A percentile compares a stretch with the other conserved stretches of the same genome.
phyloP scores from a whole-genome alignment of 2,797 vertebrate species.

The Scolopax bukidnonensis region DNA sequence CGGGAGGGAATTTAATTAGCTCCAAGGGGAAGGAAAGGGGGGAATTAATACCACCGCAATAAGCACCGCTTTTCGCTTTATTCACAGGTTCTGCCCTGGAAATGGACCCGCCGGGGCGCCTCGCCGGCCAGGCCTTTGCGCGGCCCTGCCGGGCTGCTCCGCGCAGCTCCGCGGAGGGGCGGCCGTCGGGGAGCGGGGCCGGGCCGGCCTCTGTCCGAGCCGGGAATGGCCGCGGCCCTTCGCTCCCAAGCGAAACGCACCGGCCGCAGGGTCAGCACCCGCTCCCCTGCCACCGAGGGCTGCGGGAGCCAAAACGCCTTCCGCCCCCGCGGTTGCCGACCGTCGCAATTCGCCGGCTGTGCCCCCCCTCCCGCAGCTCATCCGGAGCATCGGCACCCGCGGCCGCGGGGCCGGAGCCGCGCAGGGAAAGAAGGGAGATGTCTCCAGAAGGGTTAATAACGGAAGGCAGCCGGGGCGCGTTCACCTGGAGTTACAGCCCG shows the following conservation, averaged over 20 bases:
- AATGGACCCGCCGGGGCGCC: background rate
- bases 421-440: background rate
- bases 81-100: conserved; percentile 44
- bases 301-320: background rate
- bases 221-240: background rate
- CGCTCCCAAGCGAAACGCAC: background rate
- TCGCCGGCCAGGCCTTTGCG: background rate
- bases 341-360: background rate
- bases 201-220: background rate
- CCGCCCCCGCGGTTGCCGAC: background rate
- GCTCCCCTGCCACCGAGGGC: background rate
- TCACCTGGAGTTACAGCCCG: background rate
- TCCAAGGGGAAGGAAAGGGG: conserved; percentile 58
- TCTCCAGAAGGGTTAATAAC: background rate
- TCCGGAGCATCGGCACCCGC: background rate
- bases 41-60: conserved; percentile 74
- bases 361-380: background rate
- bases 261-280: background rate
- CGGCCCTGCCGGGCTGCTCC: background rate
- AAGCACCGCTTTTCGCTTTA: conserved; percentile 77
- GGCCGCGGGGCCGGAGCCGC: background rate
- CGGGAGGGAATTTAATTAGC: conserved; percentile 82
- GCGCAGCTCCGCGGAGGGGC: background rate
- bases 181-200: background rate
- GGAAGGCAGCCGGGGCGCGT: background rate